Evolutionary conservation across 2,113 vertebrate species (phyloP).

Genomic region (Tragelaphus buxtoni): DNA sequence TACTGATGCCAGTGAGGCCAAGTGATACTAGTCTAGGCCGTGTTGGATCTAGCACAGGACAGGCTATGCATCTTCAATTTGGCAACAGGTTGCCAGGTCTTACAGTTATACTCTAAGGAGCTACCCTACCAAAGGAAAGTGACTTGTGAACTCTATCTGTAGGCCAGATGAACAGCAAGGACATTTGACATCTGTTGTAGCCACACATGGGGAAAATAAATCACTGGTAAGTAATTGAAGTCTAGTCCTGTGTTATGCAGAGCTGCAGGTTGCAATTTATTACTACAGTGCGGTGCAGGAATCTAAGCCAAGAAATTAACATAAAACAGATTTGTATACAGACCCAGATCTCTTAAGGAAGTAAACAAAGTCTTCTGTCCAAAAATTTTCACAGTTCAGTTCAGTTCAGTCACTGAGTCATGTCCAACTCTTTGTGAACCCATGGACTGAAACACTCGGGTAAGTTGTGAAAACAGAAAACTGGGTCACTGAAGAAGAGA

Average conservation of each 20-base stretch:
- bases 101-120: neutral
- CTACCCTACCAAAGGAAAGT: neutral
- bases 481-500: neutral
- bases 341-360: neutral
- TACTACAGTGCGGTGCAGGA: neutral
- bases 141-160: neutral
- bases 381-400: neutral
- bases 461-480: neutral
- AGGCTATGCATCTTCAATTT: neutral
- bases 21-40: neutral
- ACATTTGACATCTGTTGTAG: neutral
- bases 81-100: neutral
- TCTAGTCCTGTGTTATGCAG: neutral
- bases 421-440: neutral
- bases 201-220: neutral
- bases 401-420: neutral
- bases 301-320: neutral
- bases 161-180: neutral
- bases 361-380: neutral
- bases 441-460: neutral
- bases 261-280: neutral
- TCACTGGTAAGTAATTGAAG: neutral
- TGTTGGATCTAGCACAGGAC: neutral
- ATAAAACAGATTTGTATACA: neutral
- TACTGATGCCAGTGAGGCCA: neutral